phyloP scores from a whole-genome alignment of 2,113 vertebrate species.

The Coturnix japonica region DNA sequence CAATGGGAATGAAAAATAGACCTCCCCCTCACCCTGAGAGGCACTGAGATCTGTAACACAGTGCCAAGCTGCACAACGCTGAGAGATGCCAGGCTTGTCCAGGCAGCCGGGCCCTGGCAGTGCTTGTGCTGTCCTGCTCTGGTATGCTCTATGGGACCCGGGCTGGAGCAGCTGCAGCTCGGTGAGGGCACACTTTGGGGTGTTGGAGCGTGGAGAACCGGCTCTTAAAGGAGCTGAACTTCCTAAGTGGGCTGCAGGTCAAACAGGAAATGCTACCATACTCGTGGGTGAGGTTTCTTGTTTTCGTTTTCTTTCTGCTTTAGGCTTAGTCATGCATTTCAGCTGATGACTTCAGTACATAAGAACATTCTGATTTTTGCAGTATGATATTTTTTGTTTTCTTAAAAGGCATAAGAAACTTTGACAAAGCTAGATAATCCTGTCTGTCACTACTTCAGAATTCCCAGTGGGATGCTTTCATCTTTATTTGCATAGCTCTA shows the following conservation, averaged over 20 bases:
- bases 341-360: neutral
- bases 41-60: neutral
- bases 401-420: neutral
- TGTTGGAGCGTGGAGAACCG: neutral
- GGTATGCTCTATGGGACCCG: constrained; percentile 11
- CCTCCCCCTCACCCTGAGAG: neutral
- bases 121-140: constrained; percentile 1
- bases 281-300: rapidly evolving
- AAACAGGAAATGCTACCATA: neutral
- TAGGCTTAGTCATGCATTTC: neutral
- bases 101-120: constrained; percentile 20
- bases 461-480: neutral
- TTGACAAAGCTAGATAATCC: neutral
- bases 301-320: neutral
- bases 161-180: constrained; percentile 14
- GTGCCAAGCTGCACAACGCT: neutral
- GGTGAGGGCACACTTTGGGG: too few species aligned
- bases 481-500: neutral
- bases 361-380: neutral
- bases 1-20: neutral
- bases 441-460: neutral
- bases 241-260: neutral
- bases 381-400: neutral
- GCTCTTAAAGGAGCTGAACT: constrained; percentile 4
- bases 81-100: constrained; percentile 28